Conservation (phyloP, 2,888 invertebrate genomes). For the Willowsia nigromaculata region DNA sequence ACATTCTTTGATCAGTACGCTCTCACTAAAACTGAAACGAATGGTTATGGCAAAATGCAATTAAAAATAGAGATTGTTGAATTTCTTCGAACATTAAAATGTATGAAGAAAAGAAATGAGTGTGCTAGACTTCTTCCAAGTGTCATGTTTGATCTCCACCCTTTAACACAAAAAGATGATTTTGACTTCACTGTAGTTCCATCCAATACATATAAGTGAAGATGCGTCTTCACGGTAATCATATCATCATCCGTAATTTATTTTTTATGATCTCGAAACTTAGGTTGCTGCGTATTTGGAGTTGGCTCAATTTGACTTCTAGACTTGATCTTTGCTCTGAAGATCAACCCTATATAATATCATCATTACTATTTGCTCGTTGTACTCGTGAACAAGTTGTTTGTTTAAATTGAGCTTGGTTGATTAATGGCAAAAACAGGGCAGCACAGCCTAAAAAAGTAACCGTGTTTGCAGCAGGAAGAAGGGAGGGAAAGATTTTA, state of each 20-base stretch:
- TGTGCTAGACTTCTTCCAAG: neutral
- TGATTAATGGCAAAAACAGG: slow-evolving; percentile 41
- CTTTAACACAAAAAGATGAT: slow-evolving; percentile 14
- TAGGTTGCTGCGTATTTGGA: too few species aligned
- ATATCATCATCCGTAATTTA: neutral
- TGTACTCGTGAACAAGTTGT: neutral
- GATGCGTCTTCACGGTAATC: neutral
- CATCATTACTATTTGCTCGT: neutral
- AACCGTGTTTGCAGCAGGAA: neutral
- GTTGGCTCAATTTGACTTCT: neutral
- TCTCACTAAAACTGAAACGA: too few species aligned
- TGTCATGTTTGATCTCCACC: slow-evolving; percentile 46
- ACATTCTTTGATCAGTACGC: too few species aligned
- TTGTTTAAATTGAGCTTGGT: neutral
- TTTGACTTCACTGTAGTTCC: neutral
- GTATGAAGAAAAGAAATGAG: neutral
- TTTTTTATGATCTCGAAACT: too few species aligned
- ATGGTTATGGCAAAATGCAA: neutral
- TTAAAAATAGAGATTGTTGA: too few species aligned
- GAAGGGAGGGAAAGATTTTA: neutral
- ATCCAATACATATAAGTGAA: neutral
- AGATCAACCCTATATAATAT: neutral
- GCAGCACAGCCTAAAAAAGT: neutral
- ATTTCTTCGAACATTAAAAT: neutral
- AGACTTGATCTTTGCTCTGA: neutral